phyloP scores from a whole-genome alignment of 2,797 vertebrate genomes.

The Malurus leucopterus region DNA sequence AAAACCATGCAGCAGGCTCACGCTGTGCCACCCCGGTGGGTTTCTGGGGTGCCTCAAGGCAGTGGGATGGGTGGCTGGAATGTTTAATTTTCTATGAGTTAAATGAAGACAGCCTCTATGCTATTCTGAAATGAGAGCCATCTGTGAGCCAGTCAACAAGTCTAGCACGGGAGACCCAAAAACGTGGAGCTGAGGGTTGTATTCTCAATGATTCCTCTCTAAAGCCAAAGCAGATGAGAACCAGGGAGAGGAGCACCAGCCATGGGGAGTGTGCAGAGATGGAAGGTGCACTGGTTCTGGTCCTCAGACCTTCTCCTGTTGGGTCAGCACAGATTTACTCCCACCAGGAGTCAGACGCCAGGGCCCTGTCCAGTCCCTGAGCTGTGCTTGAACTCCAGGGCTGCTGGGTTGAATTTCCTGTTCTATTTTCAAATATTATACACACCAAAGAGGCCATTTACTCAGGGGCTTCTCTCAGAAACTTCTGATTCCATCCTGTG shows the following conservation, averaged over 20 bases:
- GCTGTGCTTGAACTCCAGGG: neutral
- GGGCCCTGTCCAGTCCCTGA: too few species aligned
- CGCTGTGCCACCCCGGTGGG: fast-evolving
- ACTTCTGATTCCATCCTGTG: neutral
- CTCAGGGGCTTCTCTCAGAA: neutral
- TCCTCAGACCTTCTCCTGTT: fast-evolving
- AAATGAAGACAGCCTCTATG: neutral
- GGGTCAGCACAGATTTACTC: neutral
- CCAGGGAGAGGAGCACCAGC: neutral
- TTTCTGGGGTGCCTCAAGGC: neutral
- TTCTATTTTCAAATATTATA: neutral
- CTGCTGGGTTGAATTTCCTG: neutral
- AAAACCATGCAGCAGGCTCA: neutral
- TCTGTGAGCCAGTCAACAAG: neutral
- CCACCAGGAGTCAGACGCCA: neutral
- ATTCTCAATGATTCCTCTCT: neutral
- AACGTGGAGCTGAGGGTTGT: neutral
- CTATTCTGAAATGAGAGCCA: neutral
- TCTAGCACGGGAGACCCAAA: neutral
- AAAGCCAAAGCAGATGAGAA: neutral
- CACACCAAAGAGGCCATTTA: neutral
- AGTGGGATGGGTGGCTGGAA: neutral
- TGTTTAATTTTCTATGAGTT: neutral
- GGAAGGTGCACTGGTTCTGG: fast-evolving
- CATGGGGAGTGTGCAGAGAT: fast-evolving